Base-by-base conservation (phyloP, 2,113 vertebrate species). In the Amazona guildingii region DNA sequence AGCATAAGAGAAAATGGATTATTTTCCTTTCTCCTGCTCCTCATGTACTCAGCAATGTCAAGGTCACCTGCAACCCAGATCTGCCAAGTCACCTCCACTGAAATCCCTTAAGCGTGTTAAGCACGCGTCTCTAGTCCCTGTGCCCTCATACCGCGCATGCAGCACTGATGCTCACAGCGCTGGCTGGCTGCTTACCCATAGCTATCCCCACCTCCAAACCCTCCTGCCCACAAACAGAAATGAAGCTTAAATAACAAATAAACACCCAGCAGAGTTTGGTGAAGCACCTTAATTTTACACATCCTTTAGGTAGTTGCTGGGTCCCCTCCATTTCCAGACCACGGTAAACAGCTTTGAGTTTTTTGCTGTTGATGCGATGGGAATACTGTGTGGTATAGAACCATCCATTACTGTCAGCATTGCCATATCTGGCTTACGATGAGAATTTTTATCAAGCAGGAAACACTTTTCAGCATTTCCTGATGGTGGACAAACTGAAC, bases 81-180 rank as follows among this genome's bases (percentile, higher is more conserved):
- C 17, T 59, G 54, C 31, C 81, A 64, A 68, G 81, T 2, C 48
- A 43, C 10, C 55, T 59, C 55, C 3, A 7, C 2, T 49, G 73
- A 81, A 94, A 95, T 83, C 94, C 64, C 64, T 88, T 77, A 67
- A 90, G 94, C 7, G 0, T 29, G 25, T 88, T 88, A 89, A 57
- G 41, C 14, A 48, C 6, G 0, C 0, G 7, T 39, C 23, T 62
- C 46, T 33, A 23, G 77, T 1, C 29, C 41, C 59, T n/a, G 67
- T 0, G 13, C 29, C 39, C 35, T 64, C 21, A 3, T 0, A 1
- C 44, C 13, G 17, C 1, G 13, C 35, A 8, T 7, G 23, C 81
- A 43, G 21, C 69, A 33, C 4, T 0, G 31, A 44, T 11, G 51
- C 52, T 48, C 31, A 7, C 51, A 72, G 44, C 0, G 0, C 35